A percentile compares a stretch with the other conserved stretches of the same genome.
Conservation (phyloP, 1,140 invertebrate species). For the Brachionus calyciflorus region DNA sequence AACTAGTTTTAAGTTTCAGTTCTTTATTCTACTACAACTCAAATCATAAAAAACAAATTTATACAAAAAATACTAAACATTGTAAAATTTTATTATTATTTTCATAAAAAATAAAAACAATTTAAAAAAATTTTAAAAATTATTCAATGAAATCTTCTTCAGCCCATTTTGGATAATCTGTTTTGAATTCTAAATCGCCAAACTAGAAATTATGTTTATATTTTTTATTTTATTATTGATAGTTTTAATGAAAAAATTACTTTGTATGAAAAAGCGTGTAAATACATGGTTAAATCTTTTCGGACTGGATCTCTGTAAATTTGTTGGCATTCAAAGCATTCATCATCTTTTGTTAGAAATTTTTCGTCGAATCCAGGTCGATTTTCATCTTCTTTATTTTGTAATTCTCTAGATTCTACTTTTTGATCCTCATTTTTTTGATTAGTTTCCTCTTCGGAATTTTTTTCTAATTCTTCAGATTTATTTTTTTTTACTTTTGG, state of each 20-base stretch:
- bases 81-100: too few relatives aligned
- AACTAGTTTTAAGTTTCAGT: too few relatives aligned
- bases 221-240: neutral
- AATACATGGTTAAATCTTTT: constrained; percentile 85
- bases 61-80: too few relatives aligned
- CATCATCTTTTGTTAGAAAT: constrained; percentile 65
- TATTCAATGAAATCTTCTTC: constrained; percentile 2
- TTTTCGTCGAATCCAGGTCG: constrained; percentile 63
- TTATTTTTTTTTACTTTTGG: neutral
- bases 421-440: neutral
- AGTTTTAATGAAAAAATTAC: constrained; percentile 57
- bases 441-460: neutral
- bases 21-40: too few relatives aligned
- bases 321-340: constrained; percentile 87
- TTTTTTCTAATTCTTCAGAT: neutral
- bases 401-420: neutral
- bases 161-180: constrained; percentile 35
- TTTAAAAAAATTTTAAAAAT: constrained; percentile 2
- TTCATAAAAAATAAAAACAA: neutral
- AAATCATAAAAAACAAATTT: too few relatives aligned
- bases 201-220: neutral
- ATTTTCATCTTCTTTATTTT: constrained; percentile 62
- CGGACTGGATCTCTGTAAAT: constrained; percentile 83
- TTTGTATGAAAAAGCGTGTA: constrained; percentile 88
- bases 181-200: constrained; percentile 35